Evolutionary conservation across 2,113 vertebrate genomes (phyloP), one percentile per base, ranked within the genome.

Genomic region (Cololabis saira): DNA sequence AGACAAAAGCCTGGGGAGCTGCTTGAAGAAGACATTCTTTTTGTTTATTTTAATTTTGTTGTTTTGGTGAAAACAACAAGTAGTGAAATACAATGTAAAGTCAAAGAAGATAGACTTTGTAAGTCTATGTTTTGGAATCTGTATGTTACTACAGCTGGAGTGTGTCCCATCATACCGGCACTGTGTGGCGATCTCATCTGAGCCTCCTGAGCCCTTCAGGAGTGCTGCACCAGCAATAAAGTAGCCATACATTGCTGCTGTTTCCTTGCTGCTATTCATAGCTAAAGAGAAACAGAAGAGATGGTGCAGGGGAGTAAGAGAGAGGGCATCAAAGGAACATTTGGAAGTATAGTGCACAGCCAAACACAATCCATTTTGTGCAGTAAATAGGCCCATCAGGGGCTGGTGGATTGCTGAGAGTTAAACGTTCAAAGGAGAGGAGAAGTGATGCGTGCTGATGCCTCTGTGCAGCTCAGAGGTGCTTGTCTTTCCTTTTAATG

Each of bases 381-480:
- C 67, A 78, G 84, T 89, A 91, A 91, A 91, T 83, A 85, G 74
- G 86, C 82, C 83, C 63, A 69, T 83, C 69, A 85, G 85, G 86
- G 82, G 76, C 81, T 71, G 63, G 77, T 83, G 80, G 81, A 70
- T 80, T 67, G 83, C 70, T 81, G 78, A 73, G 78, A 81, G 78
- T 59, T 73, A 67, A 81, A 61, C 49, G 40, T 81, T 69, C 50
- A 53, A 76, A 74, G 73, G 55, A 60, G 73, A 51, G 59, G 76
- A 76, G 81, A 80, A 80, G 79, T 72, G 84, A 83, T 89, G 86
- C 81, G 62, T 89, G 83, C 56, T 89, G 84, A 88, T 84, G 76
- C 85, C 75, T 87, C 71, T 78, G 66, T 67, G 69, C 80, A 54
- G 61, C 62, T 84, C 78, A 58, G 48, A 30, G 71, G 57, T 82